phyloP scores from a whole-genome alignment of 2,113 vertebrate genomes.

The Nansenia antarctica region DNA sequence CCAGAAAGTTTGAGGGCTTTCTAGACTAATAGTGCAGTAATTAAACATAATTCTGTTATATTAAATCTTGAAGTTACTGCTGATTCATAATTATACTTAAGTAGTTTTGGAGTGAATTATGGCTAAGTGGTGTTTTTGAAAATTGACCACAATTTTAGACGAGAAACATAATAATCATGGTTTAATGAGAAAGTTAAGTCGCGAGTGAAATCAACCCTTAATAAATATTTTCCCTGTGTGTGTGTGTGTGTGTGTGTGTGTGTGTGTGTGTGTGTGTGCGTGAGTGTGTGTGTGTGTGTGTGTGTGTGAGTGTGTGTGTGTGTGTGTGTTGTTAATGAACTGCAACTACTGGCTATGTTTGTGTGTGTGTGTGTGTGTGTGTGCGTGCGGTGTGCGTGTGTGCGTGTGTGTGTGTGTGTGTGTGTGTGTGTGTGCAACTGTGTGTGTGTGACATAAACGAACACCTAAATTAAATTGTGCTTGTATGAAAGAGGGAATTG shows the following conservation, averaged over 20 bases:
- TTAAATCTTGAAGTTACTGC: not conserved
- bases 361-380: not conserved
- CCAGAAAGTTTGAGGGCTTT: not conserved
- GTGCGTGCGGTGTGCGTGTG: not conserved
- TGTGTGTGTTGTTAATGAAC: no score
- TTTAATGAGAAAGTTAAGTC: conserved; percentile 27
- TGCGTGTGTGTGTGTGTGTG: not conserved
- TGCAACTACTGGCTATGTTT: no score
- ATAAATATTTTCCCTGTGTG: no score
- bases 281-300: not conserved
- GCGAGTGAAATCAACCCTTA: no score
- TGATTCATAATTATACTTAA: not conserved
- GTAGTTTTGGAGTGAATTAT: not conserved
- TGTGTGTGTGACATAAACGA: no score
- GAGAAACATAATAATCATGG: not conserved
- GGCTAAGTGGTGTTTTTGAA: not conserved
- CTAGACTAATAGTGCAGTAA: not conserved
- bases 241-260: not conserved
- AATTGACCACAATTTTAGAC: conserved; percentile 7
- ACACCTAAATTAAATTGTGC: no score
- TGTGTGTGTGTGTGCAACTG: not conserved
- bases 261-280: not conserved
- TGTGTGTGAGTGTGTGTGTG: not conserved
- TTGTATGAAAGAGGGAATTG: not conserved
- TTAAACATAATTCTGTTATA: not conserved